These are phyloP conservation scores for Melipona bicolor DNA, from an alignment of 2,888 invertebrate genomes.

Conservation along the genomic window DNA sequence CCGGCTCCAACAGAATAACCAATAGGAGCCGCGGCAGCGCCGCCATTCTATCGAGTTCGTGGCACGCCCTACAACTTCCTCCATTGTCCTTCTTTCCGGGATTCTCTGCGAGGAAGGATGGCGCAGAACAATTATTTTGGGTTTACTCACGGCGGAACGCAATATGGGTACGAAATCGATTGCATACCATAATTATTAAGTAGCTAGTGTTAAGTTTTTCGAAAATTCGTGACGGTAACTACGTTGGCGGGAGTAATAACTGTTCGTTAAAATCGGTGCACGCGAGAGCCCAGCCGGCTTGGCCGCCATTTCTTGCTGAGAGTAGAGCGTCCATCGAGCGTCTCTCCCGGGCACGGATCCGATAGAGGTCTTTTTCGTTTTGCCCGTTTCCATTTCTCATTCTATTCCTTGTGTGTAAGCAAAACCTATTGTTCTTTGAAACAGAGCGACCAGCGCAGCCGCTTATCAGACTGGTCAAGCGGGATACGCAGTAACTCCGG, in stretches of 20 bases:
- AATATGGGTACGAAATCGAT: conserved; percentile 90
- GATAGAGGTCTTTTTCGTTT: conserved; percentile 61
- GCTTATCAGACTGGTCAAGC: conserved; percentile 94
- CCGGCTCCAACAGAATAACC: conserved; percentile 69
- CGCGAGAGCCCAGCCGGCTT: conserved; percentile 76
- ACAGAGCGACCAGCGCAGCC: conserved; percentile 89
- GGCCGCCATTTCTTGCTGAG: conserved; percentile 78
- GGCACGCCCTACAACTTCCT: conserved; percentile 82
- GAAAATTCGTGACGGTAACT: conserved; percentile 53
- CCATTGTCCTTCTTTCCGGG: conserved; percentile 83
- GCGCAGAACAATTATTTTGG: conserved; percentile 98
- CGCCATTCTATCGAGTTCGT: conserved; percentile 76
- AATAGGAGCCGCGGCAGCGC: conserved; percentile 73
- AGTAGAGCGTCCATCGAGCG: conserved; percentile 73
- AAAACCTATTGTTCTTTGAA: conserved; percentile 47
- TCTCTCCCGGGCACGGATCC: conserved; percentile 63
- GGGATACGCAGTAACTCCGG: conserved; percentile 93
- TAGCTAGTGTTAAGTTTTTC: conserved; percentile 71
- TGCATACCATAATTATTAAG: conserved; percentile 72
- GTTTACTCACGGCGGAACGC: conserved; percentile 96
- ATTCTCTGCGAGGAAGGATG: conserved; percentile 86
- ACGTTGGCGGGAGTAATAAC: conserved; percentile 60
- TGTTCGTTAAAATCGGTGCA: conserved; percentile 68
- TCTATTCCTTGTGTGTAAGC: conserved; percentile 12
- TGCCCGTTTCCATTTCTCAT: conserved; percentile 39